Evolutionary conservation across 2,888 invertebrate genomes (phyloP).

Genomic region (Panopea generosa): DNA sequence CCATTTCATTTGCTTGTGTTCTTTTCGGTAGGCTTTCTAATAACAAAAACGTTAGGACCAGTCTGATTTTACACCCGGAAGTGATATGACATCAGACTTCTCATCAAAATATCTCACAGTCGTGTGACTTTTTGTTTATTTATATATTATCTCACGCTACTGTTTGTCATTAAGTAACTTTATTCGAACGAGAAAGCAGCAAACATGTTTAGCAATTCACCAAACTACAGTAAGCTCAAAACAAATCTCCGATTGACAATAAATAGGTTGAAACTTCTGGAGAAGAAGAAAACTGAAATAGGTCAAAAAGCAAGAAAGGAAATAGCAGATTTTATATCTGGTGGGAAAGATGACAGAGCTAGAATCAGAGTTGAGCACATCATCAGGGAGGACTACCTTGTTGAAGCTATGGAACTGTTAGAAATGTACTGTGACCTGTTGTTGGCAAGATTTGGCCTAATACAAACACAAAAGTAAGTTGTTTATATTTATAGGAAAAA

Average conservation of each 20-base stretch:
- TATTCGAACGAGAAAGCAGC: too few relatives aligned
- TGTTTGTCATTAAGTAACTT: neutral
- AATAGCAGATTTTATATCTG: constrained; percentile 94
- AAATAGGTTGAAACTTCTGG: constrained; percentile 96
- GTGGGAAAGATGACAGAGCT: constrained; percentile 88
- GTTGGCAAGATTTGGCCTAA: constrained; percentile 97
- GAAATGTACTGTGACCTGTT: constrained; percentile 99
- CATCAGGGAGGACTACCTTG: constrained; percentile 99
- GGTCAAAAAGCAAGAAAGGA: constrained; percentile 98
- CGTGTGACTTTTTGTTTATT: constrained; percentile 49
- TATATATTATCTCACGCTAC: neutral
- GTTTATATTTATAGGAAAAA: too few relatives aligned
- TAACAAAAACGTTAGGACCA: too few relatives aligned
- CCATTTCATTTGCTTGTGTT: too few relatives aligned
- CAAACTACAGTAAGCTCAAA: constrained; percentile 97
- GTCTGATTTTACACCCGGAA: too few relatives aligned
- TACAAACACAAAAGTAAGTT: constrained; percentile 87
- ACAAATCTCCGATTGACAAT: constrained; percentile 97
- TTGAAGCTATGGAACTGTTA: constrained; percentile 99
- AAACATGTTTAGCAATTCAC: constrained; percentile 89
- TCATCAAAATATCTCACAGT: constrained; percentile 38
- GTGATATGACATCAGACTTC: too few relatives aligned
- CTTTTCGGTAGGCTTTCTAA: too few relatives aligned
- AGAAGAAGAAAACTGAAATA: constrained; percentile 97
- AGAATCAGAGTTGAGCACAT: constrained; percentile 99